Conservation (phyloP, 2,797 vertebrate species). For the Bryconaethiops microstoma region DNA sequence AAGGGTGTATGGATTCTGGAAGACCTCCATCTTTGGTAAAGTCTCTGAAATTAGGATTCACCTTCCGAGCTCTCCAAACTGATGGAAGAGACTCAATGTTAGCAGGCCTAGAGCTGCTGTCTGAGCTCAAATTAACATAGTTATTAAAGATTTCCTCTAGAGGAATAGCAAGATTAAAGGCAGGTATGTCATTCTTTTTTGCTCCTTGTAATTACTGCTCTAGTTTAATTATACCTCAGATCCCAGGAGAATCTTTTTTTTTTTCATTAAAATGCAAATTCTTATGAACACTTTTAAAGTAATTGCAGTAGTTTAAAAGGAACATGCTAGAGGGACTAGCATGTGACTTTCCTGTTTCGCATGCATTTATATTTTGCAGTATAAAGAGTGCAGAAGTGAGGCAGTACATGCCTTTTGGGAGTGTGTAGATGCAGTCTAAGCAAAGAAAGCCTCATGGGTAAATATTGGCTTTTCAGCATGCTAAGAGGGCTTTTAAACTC, state of each 20-base stretch:
- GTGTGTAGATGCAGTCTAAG: conserved; percentile 35
- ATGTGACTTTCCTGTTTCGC: neutral
- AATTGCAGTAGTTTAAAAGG: neutral
- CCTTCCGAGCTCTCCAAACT: conserved; percentile 33
- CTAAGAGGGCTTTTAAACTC: conserved; percentile 31
- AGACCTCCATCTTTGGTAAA: neutral
- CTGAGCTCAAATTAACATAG: conserved; percentile 30
- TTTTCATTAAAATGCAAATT: conserved; percentile 49
- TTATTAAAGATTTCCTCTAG: conserved; percentile 20
- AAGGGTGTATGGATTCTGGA: neutral
- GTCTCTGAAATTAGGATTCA: conserved; percentile 1
- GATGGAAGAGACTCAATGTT: conserved; percentile 19
- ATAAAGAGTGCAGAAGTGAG: conserved; percentile 25
- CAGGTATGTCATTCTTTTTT: conserved; percentile 28
- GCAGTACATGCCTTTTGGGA: conserved; percentile 14
- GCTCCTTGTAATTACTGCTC: conserved; percentile 26
- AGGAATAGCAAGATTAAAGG: conserved; percentile 40
- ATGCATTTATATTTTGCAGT: conserved; percentile 25
- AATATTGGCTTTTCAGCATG: conserved; percentile 44
- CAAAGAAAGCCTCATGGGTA: conserved; percentile 21
- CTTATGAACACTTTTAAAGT: conserved; percentile 34
- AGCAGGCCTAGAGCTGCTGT: conserved; percentile 11
- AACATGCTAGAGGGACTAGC: neutral
- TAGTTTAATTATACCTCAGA: conserved; percentile 46
- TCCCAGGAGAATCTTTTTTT: conserved; percentile 29